Percentiles rank a stretch among this genome's conserved stretches.
Evolutionary conservation across 2,113 vertebrate genomes (phyloP).

Genomic region (Proteles cristata): DNA sequence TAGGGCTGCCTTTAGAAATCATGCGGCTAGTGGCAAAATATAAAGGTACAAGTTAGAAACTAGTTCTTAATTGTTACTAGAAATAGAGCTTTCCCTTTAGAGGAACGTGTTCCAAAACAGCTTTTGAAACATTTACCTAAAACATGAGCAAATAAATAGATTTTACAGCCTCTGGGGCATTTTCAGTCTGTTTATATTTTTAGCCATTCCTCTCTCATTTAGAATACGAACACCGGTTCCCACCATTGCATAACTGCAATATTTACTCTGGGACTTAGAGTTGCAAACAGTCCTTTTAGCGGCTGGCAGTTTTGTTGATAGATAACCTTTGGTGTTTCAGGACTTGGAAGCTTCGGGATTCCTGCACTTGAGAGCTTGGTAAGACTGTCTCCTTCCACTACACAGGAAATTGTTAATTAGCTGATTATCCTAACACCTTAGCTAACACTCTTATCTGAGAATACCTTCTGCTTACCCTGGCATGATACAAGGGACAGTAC

Average conservation of each 20-base stretch:
- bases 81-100: slow-evolving; percentile 70
- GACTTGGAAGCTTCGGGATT: slow-evolving; percentile 1
- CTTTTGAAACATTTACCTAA: slow-evolving; percentile 67
- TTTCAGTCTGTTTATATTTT: slow-evolving; percentile 60
- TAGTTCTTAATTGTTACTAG: slow-evolving; percentile 70
- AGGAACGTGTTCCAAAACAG: slow-evolving; percentile 56
- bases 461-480: slow-evolving; percentile 66
- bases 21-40: slow-evolving; percentile 46
- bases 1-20: slow-evolving; percentile 29
- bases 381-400: background rate
- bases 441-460: slow-evolving; percentile 73
- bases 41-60: slow-evolving; percentile 31
- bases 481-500: background rate
- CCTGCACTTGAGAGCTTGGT: slow-evolving; percentile 25
- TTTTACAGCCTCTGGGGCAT: slow-evolving; percentile 59
- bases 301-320: slow-evolving; percentile 50
- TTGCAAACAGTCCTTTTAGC: background rate
- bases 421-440: slow-evolving; percentile 64
- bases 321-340: slow-evolving; percentile 51
- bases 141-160: slow-evolving; percentile 66
- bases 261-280: slow-evolving; percentile 52
- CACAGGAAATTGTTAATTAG: slow-evolving; percentile 51
- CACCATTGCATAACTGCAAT: background rate
- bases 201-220: slow-evolving; percentile 54
- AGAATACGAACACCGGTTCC: slow-evolving; percentile 38